A percentile compares a stretch with the other conserved stretches of the same genome.
Conservation (phyloP, 2,888 invertebrate species). For the Caenorhabditis drosophilae region DNA sequence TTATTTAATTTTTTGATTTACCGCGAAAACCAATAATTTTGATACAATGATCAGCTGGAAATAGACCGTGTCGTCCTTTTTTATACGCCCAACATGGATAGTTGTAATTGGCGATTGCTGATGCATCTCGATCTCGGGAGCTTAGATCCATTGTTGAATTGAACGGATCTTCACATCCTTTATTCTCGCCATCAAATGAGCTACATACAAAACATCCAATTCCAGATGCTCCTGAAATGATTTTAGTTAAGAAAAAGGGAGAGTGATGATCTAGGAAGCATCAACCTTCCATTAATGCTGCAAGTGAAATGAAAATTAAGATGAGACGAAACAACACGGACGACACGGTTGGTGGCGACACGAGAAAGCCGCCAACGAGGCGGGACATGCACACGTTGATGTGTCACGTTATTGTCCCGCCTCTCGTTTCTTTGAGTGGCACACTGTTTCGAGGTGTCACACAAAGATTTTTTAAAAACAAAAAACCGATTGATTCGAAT, state of each 20-base stretch:
- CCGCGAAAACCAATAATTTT: constrained; percentile 90
- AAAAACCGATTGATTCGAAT: too few species aligned
- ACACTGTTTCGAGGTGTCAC: too few species aligned
- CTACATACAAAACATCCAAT: constrained; percentile 98
- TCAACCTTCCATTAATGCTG: too few species aligned
- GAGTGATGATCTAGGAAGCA: too few species aligned
- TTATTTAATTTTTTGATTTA: constrained; percentile 71
- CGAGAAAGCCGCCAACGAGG: too few species aligned
- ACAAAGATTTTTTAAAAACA: too few species aligned
- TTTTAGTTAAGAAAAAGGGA: too few species aligned
- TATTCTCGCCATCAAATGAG: constrained; percentile 85
- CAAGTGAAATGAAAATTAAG: too few species aligned
- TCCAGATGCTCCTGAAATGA: constrained; percentile 27
- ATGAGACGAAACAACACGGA: too few species aligned
- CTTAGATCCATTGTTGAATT: constrained; percentile 66
- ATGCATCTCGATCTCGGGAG: constrained; percentile 39
- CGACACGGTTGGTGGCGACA: too few species aligned
- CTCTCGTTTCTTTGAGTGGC: too few species aligned
- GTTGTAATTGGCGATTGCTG: constrained; percentile 74
- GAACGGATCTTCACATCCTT: constrained; percentile 85
- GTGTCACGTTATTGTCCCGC: neutral
- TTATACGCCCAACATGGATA: constrained; percentile 92
- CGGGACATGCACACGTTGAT: constrained; percentile 4
- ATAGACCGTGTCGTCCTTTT: constrained; percentile 88
- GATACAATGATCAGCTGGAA: constrained; percentile 95